These are phyloP conservation scores for Trissolcus brochymenae DNA, from an alignment of 2,888 invertebrate genomes.

Conservation along the genomic window DNA sequence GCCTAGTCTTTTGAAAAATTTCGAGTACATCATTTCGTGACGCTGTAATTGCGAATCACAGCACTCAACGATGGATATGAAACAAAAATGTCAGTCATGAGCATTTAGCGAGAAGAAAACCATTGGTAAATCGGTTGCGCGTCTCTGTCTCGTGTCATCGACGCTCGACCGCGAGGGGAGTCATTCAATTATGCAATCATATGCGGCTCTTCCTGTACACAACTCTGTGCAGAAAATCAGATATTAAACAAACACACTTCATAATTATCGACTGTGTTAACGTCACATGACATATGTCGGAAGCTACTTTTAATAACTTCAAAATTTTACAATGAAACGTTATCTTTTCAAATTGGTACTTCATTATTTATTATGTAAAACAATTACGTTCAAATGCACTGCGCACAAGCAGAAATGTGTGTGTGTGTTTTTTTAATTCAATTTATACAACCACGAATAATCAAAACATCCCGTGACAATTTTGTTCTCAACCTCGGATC, in stretches of 20 bases:
- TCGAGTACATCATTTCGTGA: too few relatives aligned
- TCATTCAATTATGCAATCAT: conserved; percentile 53
- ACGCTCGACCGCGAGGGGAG: conserved; percentile 36
- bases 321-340: too few relatives aligned
- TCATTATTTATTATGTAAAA: conserved; percentile 20
- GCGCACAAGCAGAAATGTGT: too few relatives aligned
- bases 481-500: too few relatives aligned
- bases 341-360: not conserved
- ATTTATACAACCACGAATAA: too few relatives aligned
- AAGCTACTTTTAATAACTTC: conserved; percentile 39
- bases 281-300: conserved; percentile 47
- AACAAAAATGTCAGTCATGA: too few relatives aligned
- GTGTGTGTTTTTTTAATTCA: too few relatives aligned
- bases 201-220: conserved; percentile 43
- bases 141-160: conserved; percentile 22
- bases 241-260: conserved; percentile 33
- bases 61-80: too few relatives aligned
- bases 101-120: too few relatives aligned
- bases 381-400: conserved; percentile 15
- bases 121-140: not conserved
- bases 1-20: too few relatives aligned
- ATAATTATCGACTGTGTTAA: conserved; percentile 49
- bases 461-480: too few relatives aligned
- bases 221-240: conserved; percentile 41
- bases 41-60: too few relatives aligned